phyloP scores from a whole-genome alignment of 2,888 invertebrate species.

The Scaptodrosophila latifasciaeformis region DNA sequence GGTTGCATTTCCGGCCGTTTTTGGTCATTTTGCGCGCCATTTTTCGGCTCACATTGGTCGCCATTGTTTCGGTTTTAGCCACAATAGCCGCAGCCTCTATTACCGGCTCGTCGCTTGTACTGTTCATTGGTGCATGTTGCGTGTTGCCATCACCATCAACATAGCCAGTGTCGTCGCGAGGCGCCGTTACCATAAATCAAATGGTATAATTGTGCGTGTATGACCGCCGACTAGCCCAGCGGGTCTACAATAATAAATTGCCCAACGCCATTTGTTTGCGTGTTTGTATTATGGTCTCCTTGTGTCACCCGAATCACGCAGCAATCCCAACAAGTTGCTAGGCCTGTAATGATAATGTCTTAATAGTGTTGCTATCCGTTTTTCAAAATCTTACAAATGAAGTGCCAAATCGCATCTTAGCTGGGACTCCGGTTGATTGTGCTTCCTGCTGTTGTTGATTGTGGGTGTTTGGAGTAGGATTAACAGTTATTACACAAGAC shows the following conservation, averaged over 20 bases:
- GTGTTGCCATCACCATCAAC: not conserved
- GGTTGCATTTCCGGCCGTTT: constrained; percentile 30
- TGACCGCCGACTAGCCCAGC: not conserved
- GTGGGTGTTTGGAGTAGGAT: too few relatives aligned
- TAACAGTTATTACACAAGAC: too few relatives aligned
- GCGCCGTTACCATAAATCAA: constrained; percentile 49
- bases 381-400: constrained; percentile 32
- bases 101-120: not conserved
- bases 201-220: constrained; percentile 40
- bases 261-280: not conserved
- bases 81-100: constrained; percentile 2
- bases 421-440: too few relatives aligned
- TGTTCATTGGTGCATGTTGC: constrained; percentile 17
- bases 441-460: too few relatives aligned
- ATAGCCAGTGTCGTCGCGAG: constrained; percentile 5
- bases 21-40: constrained; percentile 43
- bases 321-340: constrained; percentile 36
- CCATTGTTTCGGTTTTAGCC: not conserved
- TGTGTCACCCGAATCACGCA: too few relatives aligned
- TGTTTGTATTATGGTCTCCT: constrained; percentile 17
- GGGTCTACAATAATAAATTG: not conserved
- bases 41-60: constrained; percentile 21
- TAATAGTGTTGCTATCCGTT: constrained; percentile 20
- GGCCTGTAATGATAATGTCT: constrained; percentile 26
- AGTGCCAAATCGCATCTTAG: constrained; percentile 40